Evolutionary conservation across 1,140 invertebrate species (phyloP).

Genomic region (Drosophila repleta): DNA sequence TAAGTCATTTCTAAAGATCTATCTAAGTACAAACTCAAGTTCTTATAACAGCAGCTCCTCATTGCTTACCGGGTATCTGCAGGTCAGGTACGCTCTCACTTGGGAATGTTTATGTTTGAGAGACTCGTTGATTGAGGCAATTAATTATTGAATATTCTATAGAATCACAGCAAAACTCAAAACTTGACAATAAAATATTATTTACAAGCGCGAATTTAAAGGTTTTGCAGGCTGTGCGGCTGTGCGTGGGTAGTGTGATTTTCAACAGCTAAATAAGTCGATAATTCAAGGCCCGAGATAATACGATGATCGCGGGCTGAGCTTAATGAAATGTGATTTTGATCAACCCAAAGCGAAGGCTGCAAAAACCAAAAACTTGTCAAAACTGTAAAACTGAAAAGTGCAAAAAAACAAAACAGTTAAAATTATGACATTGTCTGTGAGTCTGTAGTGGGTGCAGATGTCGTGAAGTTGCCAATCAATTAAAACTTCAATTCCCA

Average conservation of each 20-base stretch:
- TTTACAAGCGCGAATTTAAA: constrained; percentile 37
- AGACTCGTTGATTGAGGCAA: constrained; percentile 24
- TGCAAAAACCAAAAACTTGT: constrained; percentile 60
- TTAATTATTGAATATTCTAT: constrained; percentile 35
- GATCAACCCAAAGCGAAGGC: constrained; percentile 52
- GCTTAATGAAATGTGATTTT: constrained; percentile 61
- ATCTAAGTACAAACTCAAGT: too few species aligned
- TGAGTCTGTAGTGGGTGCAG: constrained; percentile 55
- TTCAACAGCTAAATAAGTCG: constrained; percentile 57
- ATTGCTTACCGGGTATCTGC: too few species aligned
- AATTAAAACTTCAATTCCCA: constrained; percentile 63
- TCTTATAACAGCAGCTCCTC: too few species aligned
- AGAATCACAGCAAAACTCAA: constrained; percentile 14
- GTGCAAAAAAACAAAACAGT: constrained; percentile 54
- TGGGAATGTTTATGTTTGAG: too few species aligned
- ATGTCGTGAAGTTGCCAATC: constrained; percentile 75
- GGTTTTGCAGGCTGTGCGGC: neutral
- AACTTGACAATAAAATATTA: constrained; percentile 11
- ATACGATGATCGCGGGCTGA: constrained; percentile 43
- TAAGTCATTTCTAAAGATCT: too few species aligned
- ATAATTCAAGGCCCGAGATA: constrained; percentile 68
- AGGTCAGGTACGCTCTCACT: too few species aligned
- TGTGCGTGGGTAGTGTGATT: constrained; percentile 42
- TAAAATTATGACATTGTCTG: constrained; percentile 55
- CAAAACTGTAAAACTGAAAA: constrained; percentile 67